These are phyloP conservation scores for Paradisaea rubra DNA, from an alignment of 2,113 vertebrate species.

Conservation along the genomic window DNA sequence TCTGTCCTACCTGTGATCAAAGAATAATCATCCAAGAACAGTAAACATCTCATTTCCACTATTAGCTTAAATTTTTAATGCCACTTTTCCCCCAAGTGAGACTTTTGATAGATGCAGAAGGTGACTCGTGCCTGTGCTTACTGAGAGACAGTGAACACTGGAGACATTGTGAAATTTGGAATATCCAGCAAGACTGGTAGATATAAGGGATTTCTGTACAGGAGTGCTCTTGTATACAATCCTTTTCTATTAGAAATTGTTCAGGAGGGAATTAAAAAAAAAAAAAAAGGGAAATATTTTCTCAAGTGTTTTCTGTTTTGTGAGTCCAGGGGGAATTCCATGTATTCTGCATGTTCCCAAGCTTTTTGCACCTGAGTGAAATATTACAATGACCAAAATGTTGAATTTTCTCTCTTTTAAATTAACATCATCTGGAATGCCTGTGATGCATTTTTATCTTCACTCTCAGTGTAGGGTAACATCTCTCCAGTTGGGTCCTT, in stretches of 20 bases:
- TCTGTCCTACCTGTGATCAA: background rate
- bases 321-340: background rate
- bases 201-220: background rate
- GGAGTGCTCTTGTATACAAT: background rate
- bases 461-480: too few species aligned
- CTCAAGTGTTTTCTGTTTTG: background rate
- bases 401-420: background rate
- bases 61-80: background rate
- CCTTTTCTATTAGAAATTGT: background rate
- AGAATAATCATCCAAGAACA: background rate
- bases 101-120: background rate
- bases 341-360: background rate
- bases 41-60: background rate
- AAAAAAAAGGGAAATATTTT: background rate
- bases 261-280: slow-evolving; percentile 12
- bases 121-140: background rate
- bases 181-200: background rate
- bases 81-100: background rate
- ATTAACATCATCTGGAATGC: rapidly evolving
- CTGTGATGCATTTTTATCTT: background rate
- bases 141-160: background rate
- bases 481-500: background rate
- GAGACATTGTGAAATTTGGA: background rate
- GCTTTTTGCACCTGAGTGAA: background rate
- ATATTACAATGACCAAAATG: background rate